Evolutionary conservation across 2,888 invertebrate species (phyloP).

Genomic region (Drosophila fulvimacula): DNA sequence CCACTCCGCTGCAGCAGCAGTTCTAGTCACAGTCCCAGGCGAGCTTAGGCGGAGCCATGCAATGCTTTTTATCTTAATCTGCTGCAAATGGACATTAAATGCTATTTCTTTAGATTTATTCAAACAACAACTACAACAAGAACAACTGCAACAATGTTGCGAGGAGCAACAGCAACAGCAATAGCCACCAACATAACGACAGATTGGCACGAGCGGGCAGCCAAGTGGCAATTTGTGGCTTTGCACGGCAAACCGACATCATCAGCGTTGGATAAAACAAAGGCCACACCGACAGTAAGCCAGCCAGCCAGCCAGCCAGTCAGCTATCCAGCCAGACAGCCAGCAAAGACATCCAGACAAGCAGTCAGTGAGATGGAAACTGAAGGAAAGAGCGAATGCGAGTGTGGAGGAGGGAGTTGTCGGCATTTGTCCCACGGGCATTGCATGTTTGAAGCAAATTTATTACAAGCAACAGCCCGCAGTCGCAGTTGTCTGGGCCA

Average conservation of each 20-base stretch:
- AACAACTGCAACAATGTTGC: constrained; percentile 26
- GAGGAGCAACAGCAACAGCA: constrained; percentile 37
- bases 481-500: constrained; percentile 75
- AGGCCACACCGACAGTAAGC: constrained; percentile 64
- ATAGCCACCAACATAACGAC: constrained; percentile 60
- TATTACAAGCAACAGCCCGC: constrained; percentile 77
- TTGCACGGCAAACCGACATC: constrained; percentile 79
- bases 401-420: constrained; percentile 49
- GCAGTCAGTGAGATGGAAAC: constrained; percentile 30
- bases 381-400: constrained; percentile 4
- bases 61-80: constrained; percentile 80
- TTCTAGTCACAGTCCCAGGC: constrained; percentile 30
- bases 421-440: constrained; percentile 76
- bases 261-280: constrained; percentile 75
- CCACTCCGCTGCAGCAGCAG: constrained; percentile 1
- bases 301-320: constrained; percentile 14
- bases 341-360: constrained; percentile 19
- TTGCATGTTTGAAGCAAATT: constrained; percentile 79
- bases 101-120: constrained; percentile 81
- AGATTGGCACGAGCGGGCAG: constrained; percentile 77
- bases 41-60: constrained; percentile 46
- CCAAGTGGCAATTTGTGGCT: constrained; percentile 80
- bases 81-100: constrained; percentile 82
- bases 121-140: constrained; percentile 60
- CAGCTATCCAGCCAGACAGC: constrained; percentile 12